Evolutionary conservation across 2,113 vertebrate genomes (phyloP).

Genomic region (Cyphomyrus discorhynchus): DNA sequence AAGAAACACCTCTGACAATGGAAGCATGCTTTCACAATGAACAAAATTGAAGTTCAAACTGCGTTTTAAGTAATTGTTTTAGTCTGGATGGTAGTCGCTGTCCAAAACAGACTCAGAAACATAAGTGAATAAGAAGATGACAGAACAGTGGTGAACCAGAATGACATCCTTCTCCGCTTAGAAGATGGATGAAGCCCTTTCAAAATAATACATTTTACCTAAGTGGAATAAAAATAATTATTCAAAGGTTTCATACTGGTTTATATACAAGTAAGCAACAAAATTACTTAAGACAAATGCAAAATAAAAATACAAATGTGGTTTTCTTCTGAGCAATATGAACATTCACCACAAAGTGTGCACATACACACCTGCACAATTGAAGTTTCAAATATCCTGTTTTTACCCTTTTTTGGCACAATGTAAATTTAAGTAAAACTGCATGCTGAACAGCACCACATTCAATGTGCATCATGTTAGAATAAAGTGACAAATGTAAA

Average conservation of each 20-base stretch:
- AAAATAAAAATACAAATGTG: neutral
- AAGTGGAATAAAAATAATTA: neutral
- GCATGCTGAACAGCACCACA: slow-evolving; percentile 12
- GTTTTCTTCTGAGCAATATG: neutral
- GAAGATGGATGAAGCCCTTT: neutral
- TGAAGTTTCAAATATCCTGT: neutral
- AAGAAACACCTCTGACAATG: neutral
- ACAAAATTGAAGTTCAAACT: neutral
- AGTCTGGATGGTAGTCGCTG: neutral
- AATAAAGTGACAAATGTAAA: neutral
- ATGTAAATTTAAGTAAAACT: slow-evolving; percentile 5
- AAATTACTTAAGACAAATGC: neutral
- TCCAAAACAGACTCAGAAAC: neutral
- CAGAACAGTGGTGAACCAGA: neutral
- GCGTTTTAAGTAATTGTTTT: neutral
- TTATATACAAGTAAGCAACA: neutral
- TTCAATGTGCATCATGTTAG: neutral
- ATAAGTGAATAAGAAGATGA: neutral
- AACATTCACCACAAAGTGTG: slow-evolving; percentile 8
- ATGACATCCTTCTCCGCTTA: neutral
- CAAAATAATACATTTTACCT: neutral
- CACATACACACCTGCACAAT: neutral
- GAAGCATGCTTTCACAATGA: neutral
- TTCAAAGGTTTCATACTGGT: neutral
- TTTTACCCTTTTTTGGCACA: slow-evolving; percentile 22